These are phyloP conservation scores for Lutjanus campechanus DNA, from an alignment of 2,797 vertebrate species.

Conservation along the genomic window DNA sequence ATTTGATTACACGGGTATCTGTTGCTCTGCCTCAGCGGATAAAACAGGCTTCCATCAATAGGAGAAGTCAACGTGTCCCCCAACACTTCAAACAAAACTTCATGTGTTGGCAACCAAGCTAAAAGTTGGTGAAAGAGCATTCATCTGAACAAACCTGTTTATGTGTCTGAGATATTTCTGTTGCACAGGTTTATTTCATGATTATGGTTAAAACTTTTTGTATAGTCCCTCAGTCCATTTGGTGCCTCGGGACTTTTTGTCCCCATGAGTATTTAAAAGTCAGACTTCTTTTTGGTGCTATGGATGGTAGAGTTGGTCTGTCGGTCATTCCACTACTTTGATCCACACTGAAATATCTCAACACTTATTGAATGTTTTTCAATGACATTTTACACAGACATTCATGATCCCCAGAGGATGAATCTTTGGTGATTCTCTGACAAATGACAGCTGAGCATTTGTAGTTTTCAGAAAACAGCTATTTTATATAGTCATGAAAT, in stretches of 20 bases:
- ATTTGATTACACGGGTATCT: slow-evolving; percentile 83
- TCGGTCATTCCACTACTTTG: neutral
- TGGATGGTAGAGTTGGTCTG: neutral
- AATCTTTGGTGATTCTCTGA: too few relatives aligned
- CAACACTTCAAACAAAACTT: slow-evolving; percentile 63
- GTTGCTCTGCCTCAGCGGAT: slow-evolving; percentile 78
- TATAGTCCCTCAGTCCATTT: neutral
- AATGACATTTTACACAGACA: too few relatives aligned
- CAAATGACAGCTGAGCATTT: neutral
- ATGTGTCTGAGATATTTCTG: slow-evolving; percentile 19
- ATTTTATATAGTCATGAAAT: too few relatives aligned
- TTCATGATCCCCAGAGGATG: too few relatives aligned
- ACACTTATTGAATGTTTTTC: too few relatives aligned
- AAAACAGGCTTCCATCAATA: slow-evolving; percentile 73
- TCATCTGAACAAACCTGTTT: slow-evolving; percentile 19
- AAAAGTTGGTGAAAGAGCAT: neutral
- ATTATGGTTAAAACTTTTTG: neutral
- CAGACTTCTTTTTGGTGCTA: neutral
- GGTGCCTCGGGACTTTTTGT: neutral
- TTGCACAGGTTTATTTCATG: slow-evolving; percentile 2
- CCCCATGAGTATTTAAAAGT: neutral
- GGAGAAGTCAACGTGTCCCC: slow-evolving; percentile 64
- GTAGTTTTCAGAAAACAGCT: neutral
- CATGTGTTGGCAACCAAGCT: slow-evolving; percentile 30
- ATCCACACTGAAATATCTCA: too few relatives aligned